Base-by-base conservation (phyloP, 2,888 invertebrate species). In the Acanthosepion lycidas region DNA sequence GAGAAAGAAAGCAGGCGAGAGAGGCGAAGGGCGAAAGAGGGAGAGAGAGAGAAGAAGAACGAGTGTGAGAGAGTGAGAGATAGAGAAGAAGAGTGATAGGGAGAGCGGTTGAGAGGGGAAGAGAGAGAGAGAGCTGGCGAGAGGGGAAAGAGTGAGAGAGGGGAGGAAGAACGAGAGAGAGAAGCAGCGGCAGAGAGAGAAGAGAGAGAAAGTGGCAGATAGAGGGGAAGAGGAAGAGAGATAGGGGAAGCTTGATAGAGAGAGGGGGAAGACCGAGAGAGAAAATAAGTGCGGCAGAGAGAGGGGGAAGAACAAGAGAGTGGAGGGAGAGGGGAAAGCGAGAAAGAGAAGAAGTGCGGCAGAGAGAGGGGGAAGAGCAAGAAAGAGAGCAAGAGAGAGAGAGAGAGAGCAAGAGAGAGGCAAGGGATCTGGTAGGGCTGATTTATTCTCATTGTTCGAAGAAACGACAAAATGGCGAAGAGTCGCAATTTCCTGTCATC, bases 401-500 rank as follows among this genome's bases (percentile, higher is more conserved):
- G 33, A 33, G 33, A 20, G 20, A 20, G 20, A 18, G 20, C 1
- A 4, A 55, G 20, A 55, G 23, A 59, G 59, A 5, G 59, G 4
- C 6, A 6, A 20, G 59, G 0, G 59, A 59, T 42, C 26, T 23
- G 59, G 59, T 59, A 59, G 59, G 78, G 78, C 33, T 33, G 78
- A 78, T 78, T 78, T 20, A n/a, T 78, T 18, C n/a, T n/a, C n/a
- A 78, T 78, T 78, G 78, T 78, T n/a, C 15, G n/a, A 78, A 78
- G n/a, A 12, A 78, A 9, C 78, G 78, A 78, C 78, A 78, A 78
- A 78, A 78, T 78, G 78, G 78, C 78, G 78, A n/a, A 78, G 78
- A 78, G 78, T 78, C 33, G n/a, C 78, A 78, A 78, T 78, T 78
- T 78, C 78, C 78, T 78, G 78, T 78, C n/a, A 78, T 78, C n/a